Evolutionary conservation across 2,113 vertebrate genomes (phyloP).

Genomic region (Meleagris gallopavo): DNA sequence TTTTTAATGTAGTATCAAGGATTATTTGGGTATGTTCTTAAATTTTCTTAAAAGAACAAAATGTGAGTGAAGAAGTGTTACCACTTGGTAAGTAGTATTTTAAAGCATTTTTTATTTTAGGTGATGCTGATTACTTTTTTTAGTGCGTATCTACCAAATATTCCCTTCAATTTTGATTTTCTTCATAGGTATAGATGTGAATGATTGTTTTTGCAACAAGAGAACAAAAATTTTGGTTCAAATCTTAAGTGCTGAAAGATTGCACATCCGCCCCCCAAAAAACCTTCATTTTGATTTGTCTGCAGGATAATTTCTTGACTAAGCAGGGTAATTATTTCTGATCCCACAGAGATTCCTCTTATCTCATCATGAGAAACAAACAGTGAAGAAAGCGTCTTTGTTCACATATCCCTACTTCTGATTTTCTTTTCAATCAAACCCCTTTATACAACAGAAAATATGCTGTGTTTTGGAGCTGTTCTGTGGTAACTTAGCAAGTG

Average conservation of each 20-base stretch:
- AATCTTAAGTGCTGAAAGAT: neutral
- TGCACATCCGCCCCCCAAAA: neutral
- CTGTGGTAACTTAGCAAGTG: neutral
- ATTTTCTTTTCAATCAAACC: neutral
- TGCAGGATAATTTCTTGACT: neutral
- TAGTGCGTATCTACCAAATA: neutral
- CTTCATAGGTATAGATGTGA: neutral
- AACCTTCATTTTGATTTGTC: neutral
- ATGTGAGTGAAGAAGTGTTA: neutral
- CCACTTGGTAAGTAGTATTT: neutral
- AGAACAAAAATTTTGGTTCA: neutral
- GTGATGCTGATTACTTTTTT: neutral
- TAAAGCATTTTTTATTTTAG: neutral
- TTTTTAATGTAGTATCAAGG: neutral
- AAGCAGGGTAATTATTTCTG: neutral
- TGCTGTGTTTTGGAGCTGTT: neutral
- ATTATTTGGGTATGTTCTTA: neutral
- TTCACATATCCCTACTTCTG: neutral
- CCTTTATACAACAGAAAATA: neutral
- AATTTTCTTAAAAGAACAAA: neutral
- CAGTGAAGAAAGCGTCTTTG: neutral
- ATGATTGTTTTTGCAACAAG: neutral
- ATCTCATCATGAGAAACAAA: neutral
- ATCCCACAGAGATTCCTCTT: neutral
- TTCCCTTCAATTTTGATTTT: neutral